phyloP scores from a whole-genome alignment of 92 coral and sea anemone genomes.

The Palythoa heliodiscus region DNA sequence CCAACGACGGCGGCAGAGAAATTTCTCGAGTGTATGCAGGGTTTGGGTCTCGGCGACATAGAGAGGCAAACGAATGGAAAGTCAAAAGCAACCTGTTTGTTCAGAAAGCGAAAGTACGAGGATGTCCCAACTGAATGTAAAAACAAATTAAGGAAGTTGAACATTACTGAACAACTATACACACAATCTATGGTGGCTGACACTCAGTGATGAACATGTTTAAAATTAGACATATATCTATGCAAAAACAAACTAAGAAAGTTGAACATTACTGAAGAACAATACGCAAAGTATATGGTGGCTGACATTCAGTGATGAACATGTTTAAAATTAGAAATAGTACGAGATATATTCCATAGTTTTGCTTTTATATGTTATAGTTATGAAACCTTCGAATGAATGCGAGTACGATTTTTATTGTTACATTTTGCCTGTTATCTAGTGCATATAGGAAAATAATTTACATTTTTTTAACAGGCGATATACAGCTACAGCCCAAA shows the following conservation, averaged over 20 bases:
- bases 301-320: not conserved
- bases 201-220: not conserved
- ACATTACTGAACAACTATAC: conserved; percentile 32
- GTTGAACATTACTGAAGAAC: conserved; percentile 29
- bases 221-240: not conserved
- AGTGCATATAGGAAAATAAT: conserved; percentile 13
- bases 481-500: conserved; percentile 8
- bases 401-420: conserved; percentile 14
- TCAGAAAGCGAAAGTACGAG: conserved; percentile 6
- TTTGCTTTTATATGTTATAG: conserved; percentile 16
- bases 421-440: conserved; percentile 10
- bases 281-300: conserved; percentile 15
- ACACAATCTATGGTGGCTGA: not conserved
- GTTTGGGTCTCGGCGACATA: conserved; percentile 48
- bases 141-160: conserved; percentile 44
- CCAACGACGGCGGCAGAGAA: conserved; percentile 36
- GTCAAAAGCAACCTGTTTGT: conserved; percentile 18
- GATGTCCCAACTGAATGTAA: conserved; percentile 44
- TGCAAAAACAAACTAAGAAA: conserved; percentile 39
- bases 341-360: conserved; percentile 16
- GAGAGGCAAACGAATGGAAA: conserved; percentile 19
- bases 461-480: conserved; percentile 14
- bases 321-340: conserved; percentile 4
- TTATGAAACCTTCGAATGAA: conserved; percentile 14
- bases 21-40: conserved; percentile 40